phyloP scores from a whole-genome alignment of 2,888 invertebrate genomes.

The Patella caerulea region DNA sequence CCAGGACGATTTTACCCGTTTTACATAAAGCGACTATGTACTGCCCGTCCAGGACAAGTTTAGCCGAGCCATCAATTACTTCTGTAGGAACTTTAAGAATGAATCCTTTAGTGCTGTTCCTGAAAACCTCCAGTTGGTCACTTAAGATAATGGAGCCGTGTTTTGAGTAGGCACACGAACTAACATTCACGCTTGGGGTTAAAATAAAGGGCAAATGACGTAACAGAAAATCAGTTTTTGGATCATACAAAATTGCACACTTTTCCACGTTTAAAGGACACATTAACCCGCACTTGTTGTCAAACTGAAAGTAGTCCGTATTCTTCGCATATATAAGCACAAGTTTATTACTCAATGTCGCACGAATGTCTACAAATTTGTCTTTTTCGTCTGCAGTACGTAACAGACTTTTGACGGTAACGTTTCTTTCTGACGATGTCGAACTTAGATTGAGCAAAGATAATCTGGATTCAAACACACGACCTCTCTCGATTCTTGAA shows the following conservation, averaged over 20 bases:
- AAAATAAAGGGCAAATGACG: slow-evolving; percentile 46
- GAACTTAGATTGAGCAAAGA: slow-evolving; percentile 36
- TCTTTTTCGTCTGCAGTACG: slow-evolving; percentile 42
- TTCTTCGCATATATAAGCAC: slow-evolving; percentile 53
- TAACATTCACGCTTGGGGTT: slow-evolving; percentile 41
- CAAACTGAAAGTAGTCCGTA: slow-evolving; percentile 42
- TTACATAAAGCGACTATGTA: slow-evolving; percentile 53
- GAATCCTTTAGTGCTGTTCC: slow-evolving; percentile 10
- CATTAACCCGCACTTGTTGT: slow-evolving; percentile 44
- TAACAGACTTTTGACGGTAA: slow-evolving; percentile 44
- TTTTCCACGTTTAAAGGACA: slow-evolving; percentile 44
- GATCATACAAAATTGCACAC: slow-evolving; percentile 54
- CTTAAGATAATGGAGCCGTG: slow-evolving; percentile 47
- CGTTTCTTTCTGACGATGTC: slow-evolving; percentile 24
- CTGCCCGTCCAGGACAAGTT: slow-evolving; percentile 53
- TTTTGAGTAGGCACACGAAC: slow-evolving; percentile 41
- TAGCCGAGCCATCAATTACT: slow-evolving; percentile 30
- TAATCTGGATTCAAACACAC: slow-evolving; percentile 40
- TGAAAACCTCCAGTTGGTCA: slow-evolving; percentile 45
- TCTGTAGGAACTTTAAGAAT: slow-evolving; percentile 29
- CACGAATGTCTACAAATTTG: slow-evolving; percentile 46
- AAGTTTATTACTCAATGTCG: slow-evolving; percentile 40
- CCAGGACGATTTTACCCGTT: slow-evolving; percentile 46
- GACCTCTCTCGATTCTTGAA: slow-evolving; percentile 35
- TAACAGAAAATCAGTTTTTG: slow-evolving; percentile 43